Conservation (phyloP, 2,888 invertebrate species). For the Eurois occulta region DNA sequence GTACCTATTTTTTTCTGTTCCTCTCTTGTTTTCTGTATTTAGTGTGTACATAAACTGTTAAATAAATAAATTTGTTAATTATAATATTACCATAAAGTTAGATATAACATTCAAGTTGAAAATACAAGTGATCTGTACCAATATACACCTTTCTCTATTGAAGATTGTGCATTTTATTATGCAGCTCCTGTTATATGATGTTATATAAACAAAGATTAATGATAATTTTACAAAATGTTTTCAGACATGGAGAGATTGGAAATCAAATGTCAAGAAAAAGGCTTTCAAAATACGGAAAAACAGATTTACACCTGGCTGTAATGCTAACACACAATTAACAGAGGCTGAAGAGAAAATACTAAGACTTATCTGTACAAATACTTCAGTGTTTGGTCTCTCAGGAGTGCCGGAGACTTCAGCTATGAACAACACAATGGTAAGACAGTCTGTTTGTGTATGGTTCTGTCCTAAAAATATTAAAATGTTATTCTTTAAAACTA, state of each 20-base stretch:
- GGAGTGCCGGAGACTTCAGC: constrained; percentile 80
- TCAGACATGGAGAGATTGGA: constrained; percentile 83
- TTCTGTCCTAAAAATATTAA: not conserved
- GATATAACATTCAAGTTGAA: not conserved
- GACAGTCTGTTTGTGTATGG: not conserved
- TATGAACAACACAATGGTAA: constrained; percentile 72
- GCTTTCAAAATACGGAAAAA: constrained; percentile 82
- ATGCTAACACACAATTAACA: constrained; percentile 76
- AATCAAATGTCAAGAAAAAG: constrained; percentile 83
- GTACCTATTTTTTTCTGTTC: too few species aligned
- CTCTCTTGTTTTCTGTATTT: too few species aligned
- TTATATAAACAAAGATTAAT: not conserved
- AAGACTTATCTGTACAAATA: constrained; percentile 79
- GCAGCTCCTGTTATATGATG: not conserved
- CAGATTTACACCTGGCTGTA: constrained; percentile 78
- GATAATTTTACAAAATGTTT: constrained; percentile 8
- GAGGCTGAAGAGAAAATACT: constrained; percentile 81
- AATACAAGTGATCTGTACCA: not conserved
- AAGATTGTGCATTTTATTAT: not conserved
- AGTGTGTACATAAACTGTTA: too few species aligned
- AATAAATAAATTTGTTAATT: not conserved
- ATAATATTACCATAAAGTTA: not conserved
- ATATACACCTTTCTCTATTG: not conserved
- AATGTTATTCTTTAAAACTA: not conserved
- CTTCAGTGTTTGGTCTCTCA: constrained; percentile 78